These are phyloP conservation scores for Sus cebifrons DNA, from an alignment of 2,797 vertebrate species.

Conservation along the genomic window DNA sequence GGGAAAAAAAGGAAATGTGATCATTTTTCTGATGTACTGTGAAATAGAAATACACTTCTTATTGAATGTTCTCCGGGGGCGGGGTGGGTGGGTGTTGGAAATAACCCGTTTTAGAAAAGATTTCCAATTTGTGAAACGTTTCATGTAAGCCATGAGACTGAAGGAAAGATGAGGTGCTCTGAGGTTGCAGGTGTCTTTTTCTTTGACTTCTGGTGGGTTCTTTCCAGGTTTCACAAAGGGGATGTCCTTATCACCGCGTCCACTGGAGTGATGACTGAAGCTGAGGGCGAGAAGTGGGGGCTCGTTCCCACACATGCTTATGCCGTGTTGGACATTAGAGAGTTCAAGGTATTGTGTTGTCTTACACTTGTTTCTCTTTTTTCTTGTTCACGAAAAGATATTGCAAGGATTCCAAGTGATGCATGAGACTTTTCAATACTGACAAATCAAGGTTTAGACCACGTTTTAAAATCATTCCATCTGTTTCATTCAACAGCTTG, in stretches of 20 bases:
- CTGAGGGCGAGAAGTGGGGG: constrained; percentile 98
- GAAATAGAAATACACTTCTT: constrained; percentile 9
- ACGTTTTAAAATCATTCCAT: constrained; percentile 7
- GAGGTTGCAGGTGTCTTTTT: not conserved
- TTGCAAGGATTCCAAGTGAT: not conserved
- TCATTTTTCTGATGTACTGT: not conserved
- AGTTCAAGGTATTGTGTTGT: constrained; percentile 95
- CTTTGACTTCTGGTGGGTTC: constrained; percentile 27
- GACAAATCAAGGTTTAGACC: not conserved
- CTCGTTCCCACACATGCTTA: constrained; percentile 99
- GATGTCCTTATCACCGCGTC: constrained; percentile 98
- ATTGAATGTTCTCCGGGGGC: not conserved
- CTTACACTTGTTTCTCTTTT: constrained; percentile 6
- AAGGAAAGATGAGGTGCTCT: not conserved
- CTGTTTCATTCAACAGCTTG: not conserved
- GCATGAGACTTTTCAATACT: not conserved
- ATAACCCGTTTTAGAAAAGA: not conserved
- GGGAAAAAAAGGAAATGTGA: not conserved
- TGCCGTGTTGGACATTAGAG: constrained; percentile 98
- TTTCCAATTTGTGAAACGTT: constrained; percentile 7
- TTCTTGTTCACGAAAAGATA: constrained; percentile 32
- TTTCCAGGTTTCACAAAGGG: constrained; percentile 96
- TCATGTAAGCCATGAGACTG: not conserved
- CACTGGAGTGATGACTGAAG: constrained; percentile 98
- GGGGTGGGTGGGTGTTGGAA: not conserved